Conservation (phyloP, 30 jellyfish, hydroid and myxozoan genomes). For the Pseudorhiza aurosa region DNA sequence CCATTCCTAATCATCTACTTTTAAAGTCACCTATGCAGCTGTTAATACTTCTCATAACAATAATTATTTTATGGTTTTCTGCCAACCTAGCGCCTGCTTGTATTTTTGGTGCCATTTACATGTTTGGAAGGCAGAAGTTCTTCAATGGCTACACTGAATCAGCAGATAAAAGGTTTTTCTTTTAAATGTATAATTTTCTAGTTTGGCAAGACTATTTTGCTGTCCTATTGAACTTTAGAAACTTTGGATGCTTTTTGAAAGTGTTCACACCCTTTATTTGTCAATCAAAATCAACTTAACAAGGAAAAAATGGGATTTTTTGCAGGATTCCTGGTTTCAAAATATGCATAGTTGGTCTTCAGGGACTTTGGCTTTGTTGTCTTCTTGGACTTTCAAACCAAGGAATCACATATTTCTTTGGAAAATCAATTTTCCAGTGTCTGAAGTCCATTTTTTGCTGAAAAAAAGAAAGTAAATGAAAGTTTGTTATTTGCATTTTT, state of each 20-base stretch:
- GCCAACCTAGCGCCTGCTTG: slow-evolving; percentile 69
- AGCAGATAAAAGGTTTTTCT: slow-evolving; percentile 78
- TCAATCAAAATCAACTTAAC: background rate
- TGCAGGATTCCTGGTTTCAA: slow-evolving; percentile 80
- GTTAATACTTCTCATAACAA: too few relatives aligned
- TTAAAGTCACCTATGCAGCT: too few relatives aligned
- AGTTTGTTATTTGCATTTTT: too few relatives aligned
- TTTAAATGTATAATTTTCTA: too few relatives aligned
- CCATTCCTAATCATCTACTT: too few relatives aligned
- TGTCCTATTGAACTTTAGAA: too few relatives aligned
- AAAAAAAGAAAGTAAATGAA: background rate
- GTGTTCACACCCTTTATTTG: background rate
- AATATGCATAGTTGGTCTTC: slow-evolving; percentile 51
- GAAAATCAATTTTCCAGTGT: slow-evolving; percentile 46
- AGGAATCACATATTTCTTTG: slow-evolving; percentile 38
- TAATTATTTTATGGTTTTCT: background rate
- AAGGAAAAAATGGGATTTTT: background rate
- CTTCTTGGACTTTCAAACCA: slow-evolving; percentile 66
- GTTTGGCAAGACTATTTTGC: too few relatives aligned
- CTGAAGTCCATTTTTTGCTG: background rate
- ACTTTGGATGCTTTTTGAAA: background rate
- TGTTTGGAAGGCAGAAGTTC: slow-evolving; percentile 72
- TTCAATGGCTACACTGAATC: slow-evolving; percentile 78
- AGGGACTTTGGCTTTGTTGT: slow-evolving; percentile 64
- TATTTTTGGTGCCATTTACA: slow-evolving; percentile 69